Base-by-base conservation (phyloP, 2,797 vertebrate species). In the Rallus crepitans region DNA sequence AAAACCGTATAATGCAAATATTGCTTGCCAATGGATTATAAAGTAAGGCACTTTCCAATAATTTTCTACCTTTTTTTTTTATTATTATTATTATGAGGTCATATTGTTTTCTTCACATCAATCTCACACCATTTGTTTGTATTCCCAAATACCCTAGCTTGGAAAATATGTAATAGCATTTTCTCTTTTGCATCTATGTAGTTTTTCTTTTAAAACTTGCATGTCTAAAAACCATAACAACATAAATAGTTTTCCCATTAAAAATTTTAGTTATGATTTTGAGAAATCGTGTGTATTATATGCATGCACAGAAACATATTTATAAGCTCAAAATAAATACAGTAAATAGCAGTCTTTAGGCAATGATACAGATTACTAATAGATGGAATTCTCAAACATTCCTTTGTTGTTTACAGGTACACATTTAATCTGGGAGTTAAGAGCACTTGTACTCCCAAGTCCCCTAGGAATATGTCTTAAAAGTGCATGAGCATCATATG, bases 21-120 rank as follows among this genome's bases (percentile, higher is more conserved):
- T 85, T 12, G 12, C 87, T 93, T 99, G 99, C 73, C 98, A 96
- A 37, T 99, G 99, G 99, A 98, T 99, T 94, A 98, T 99, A 98
- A 88, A 96, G 99, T 99, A 97, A 89, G 97, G 4, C 5, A 69
- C 81, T 95, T 96, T 76, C 55, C 31, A 89, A 47, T 33, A 14
- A 61, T 78, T 84, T 91, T 48, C 12, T 76, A 71, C 16, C 4
- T 82, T 1, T 1, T 52, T 71, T 83, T 70, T 82, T 40, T 40
- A 40, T 40, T 18, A 45, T 45, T 45, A 45, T 50, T 0, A 53
- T 68, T 68, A 68, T 35, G 21, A 83, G 21, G 7, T 72, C 4
- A 50, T 68, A 50, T 12, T 73, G 1, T 55, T 79, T 90, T 18
- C 50, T 90, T 18, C 24, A 64, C 2, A 52, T 73, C 25, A 77